Conservation (phyloP, 2,888 invertebrate species). For the Chirona hameri region DNA sequence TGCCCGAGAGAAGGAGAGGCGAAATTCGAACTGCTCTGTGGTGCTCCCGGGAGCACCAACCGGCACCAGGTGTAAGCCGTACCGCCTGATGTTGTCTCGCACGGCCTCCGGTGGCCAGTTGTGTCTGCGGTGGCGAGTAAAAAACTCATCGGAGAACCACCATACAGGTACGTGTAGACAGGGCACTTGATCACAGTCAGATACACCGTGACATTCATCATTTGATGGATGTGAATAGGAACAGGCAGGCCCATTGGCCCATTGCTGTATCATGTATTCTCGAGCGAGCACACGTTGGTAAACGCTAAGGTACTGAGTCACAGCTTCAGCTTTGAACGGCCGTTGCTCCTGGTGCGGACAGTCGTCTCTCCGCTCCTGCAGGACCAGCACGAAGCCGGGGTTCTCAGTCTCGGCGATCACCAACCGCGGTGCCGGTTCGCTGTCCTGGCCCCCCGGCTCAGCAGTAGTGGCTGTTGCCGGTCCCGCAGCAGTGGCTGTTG, state of each 20-base stretch:
- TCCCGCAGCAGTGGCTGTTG: neutral
- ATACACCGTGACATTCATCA: too few relatives aligned
- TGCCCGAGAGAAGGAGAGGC: neutral
- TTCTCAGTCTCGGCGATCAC: neutral
- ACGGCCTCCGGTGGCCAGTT: neutral
- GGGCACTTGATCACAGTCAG: neutral
- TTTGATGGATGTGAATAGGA: neutral
- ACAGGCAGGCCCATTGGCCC: neutral
- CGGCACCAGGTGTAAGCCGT: neutral
- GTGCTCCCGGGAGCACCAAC: neutral
- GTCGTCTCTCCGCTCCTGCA: neutral
- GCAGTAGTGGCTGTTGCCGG: neutral
- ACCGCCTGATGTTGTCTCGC: neutral
- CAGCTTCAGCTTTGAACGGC: neutral
- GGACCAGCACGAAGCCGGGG: neutral
- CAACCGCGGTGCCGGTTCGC: neutral
- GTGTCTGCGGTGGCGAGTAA: neutral
- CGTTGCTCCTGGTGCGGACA: neutral
- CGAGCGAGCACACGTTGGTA: neutral
- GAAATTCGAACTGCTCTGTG: neutral
- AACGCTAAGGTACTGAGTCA: neutral
- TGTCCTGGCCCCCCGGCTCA: neutral
- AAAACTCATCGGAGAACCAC: neutral
- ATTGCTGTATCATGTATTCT: neutral
- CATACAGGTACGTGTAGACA: neutral